Evolutionary conservation across 2,113 vertebrate species (phyloP), one percentile per base, ranked within the genome.

Genomic region (Cyanoliseus patagonus): DNA sequence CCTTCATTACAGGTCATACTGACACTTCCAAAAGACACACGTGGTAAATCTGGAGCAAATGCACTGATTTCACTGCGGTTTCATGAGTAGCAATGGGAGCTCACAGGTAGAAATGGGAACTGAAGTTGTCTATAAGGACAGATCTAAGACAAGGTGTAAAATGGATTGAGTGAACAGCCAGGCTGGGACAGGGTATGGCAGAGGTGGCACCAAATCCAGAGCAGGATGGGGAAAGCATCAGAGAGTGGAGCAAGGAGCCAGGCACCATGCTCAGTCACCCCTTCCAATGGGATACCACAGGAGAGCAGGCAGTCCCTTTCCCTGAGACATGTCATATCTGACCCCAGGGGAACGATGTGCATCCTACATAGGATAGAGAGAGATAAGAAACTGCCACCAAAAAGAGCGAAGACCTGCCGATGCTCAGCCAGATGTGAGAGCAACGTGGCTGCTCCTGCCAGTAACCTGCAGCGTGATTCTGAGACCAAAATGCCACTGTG

Each of bases 21-120:
- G n/a, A 20, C 15, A 0, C 16, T 61, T 55, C 35, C 68, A 5
- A 49, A 76, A 59, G 47, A 49, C 10, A 15, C 16, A 4, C 0
- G 0, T 0, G 3, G 12, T 42, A 49, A 66, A 55, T 9, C 35
- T 1, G 33, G 49, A 22, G 17, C 0, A 2, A 20, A 62, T 12
- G 22, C 69, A 6, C 37, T 8, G 49, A 20, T 74, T 52, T 69
- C 47, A 6, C 33, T 5, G n/a, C 13, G 24, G 17, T 35, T 72
- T 46, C 30, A 7, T 0, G 0, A 5, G 8, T 20, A 25, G 42
- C 19, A 86, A 41, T 5, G 22, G 25, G 53, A 69, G 46, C 11
- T 61, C 13, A 25, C 0, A 1, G 22, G 28, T 23, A 31, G 28
- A 42, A 92, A 52, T 0, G 9, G 57, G 52, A 67, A 28, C 6